Base-by-base conservation (phyloP, 1,140 invertebrate species). In the Hormaphis cornu region DNA sequence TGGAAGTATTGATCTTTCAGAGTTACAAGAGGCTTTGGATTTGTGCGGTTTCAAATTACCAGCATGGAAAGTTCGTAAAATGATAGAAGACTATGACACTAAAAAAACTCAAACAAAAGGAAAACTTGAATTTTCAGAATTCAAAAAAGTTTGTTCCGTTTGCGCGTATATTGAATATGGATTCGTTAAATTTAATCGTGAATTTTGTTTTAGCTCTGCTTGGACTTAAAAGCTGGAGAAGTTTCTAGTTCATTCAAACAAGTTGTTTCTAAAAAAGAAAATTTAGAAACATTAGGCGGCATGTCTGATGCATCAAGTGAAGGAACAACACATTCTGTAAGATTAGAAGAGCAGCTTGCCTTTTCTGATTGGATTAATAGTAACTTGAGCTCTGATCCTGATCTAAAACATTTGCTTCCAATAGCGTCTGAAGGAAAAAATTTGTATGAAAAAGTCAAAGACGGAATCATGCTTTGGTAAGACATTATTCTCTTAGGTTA, bases 351-450 rank as follows among this genome's bases (percentile, higher is more conserved):
- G 81, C 93, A 97, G 77, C 82, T 95, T 72, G 95, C 96, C n/a
- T 99, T 98, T 81, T 93, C 94, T 66, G 92, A 97, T 75, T 98
- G 96, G 96, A 97, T 99, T 69, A 98, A 99, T 79, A 89, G 88
- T 42, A 97, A 97, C 82, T 80, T 99, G 56, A 83, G 84, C 0
- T 83, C 86, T 71, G 96, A 99, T 80, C 84, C 86, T 10, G 95
- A 98, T 79, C 82, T 98, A 33, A 88, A 88, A 75, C 87, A 92
- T 74, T 81, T 97, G 44, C 78, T 99, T 74, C 96, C 95, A 1
- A 93, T 99, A 74, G 89, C 95, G 78, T 75, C 85, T 0, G 91
- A 97, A 74, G 92, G 93, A 42, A 90, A 90, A 76, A 84, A 85
- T 46, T 81, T 99, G 0, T 99, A 97, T 77, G 89, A 90, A 42